Percentiles rank a stretch among this genome's conserved stretches.
These are phyloP conservation scores for Semnornis frantzii DNA, from an alignment of 2,113 vertebrate species.

Conservation along the genomic window DNA sequence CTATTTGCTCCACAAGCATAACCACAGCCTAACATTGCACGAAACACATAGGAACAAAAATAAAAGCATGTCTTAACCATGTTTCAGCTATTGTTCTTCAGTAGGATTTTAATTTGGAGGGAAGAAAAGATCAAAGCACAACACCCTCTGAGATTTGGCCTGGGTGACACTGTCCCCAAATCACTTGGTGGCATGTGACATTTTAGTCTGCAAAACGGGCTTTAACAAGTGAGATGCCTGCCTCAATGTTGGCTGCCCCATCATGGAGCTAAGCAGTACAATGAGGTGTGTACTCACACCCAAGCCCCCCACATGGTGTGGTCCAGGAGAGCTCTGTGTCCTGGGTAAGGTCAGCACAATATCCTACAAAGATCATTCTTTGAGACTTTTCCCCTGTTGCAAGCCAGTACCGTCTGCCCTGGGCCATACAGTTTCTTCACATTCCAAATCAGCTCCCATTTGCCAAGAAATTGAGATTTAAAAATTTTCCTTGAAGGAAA, in stretches of 20 bases:
- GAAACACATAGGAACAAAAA: conserved; percentile 18
- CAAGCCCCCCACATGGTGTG: accelerated
- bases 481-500: not conserved
- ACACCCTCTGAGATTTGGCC: conserved; percentile 5
- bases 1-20: conserved; percentile 16
- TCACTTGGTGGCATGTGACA: not conserved
- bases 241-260: not conserved
- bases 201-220: not conserved
- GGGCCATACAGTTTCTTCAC: not conserved
- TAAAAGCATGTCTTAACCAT: conserved; percentile 2
- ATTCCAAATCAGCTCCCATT: not conserved
- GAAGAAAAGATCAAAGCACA: conserved; percentile 21
- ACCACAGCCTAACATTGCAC: not conserved
- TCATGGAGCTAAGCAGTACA: not conserved
- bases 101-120: not conserved
- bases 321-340: accelerated
- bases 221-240: not conserved
- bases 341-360: not conserved
- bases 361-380: not conserved
- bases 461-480: not conserved
- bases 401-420: not conserved
- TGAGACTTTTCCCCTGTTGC: not conserved
- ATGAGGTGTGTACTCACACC: not conserved
- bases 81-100: conserved; percentile 39
- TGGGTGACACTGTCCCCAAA: not conserved